Conservation (phyloP, 2,888 invertebrate species). For the Epinotia ramella region DNA sequence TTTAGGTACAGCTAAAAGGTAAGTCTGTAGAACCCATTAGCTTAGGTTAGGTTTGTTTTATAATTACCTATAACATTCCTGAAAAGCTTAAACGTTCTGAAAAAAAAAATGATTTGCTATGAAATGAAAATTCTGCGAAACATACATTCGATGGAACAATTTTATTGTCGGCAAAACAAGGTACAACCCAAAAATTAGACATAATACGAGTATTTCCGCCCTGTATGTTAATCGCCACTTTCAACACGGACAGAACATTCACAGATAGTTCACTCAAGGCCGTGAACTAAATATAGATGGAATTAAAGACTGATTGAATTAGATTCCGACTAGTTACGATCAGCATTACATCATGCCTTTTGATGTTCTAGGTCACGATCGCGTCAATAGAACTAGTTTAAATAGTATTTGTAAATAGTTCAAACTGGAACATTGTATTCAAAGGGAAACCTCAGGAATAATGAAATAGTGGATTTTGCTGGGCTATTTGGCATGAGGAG, state of each 20-base stretch:
- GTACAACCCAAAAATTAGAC: no score
- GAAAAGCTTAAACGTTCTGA: no score
- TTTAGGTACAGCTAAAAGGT: no score
- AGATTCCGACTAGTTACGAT: slow-evolving; percentile 23
- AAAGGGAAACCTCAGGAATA: not conserved
- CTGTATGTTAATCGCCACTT: no score
- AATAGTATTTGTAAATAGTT: slow-evolving; percentile 14
- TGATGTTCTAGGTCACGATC: slow-evolving; percentile 33
- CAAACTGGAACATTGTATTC: not conserved
- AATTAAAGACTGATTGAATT: slow-evolving; percentile 18
- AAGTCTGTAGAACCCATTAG: no score
- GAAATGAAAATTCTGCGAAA: no score
- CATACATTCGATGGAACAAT: no score
- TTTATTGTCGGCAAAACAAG: no score
- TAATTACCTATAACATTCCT: no score
- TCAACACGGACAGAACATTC: not conserved
- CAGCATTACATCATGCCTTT: slow-evolving; percentile 25
- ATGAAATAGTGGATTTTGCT: not conserved
- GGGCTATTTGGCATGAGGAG: not conserved
- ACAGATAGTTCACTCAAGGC: slow-evolving; percentile 15
- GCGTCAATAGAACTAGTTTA: slow-evolving; percentile 12
- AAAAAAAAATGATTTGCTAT: no score
- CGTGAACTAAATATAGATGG: slow-evolving; percentile 21
- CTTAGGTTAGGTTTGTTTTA: no score
- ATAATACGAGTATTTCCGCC: no score